These are phyloP conservation scores for Frankliniella fusca DNA, from an alignment of 2,888 invertebrate genomes.

Conservation along the genomic window DNA sequence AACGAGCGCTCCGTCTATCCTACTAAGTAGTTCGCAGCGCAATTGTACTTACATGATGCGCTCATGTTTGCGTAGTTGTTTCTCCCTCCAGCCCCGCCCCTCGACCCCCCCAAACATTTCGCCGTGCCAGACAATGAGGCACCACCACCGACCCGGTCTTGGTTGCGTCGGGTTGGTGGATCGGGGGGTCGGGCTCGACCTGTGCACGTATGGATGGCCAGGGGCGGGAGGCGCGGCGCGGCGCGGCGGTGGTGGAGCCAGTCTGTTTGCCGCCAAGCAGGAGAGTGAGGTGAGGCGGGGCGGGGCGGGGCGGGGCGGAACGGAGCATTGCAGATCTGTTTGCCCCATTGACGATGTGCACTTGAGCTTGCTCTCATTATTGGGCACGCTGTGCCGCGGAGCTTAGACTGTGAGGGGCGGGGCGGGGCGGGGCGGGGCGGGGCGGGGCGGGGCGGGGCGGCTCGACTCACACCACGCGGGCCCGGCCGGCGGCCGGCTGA, in stretches of 20 bases:
- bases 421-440: too few relatives aligned
- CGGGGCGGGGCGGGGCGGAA: neutral
- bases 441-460: too few relatives aligned
- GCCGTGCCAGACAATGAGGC: neutral
- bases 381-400: neutral
- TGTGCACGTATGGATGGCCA: too few relatives aligned
- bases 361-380: conserved; percentile 22
- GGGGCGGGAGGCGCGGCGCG: neutral
- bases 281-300: neutral
- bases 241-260: neutral
- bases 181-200: neutral
- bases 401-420: neutral
- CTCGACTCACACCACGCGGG: too few relatives aligned
- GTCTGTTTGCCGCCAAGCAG: conserved; percentile 5
- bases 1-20: too few relatives aligned
- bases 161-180: neutral
- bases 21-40: too few relatives aligned
- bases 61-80: too few relatives aligned
- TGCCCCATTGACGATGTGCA: conserved; percentile 16
- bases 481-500: too few relatives aligned
- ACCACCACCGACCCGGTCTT: neutral
- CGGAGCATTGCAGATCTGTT: neutral
- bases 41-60: too few relatives aligned
- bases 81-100: neutral
- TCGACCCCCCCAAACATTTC: neutral